Base-by-base conservation (phyloP, 2,888 invertebrate species). In the Lochmaea capreae region DNA sequence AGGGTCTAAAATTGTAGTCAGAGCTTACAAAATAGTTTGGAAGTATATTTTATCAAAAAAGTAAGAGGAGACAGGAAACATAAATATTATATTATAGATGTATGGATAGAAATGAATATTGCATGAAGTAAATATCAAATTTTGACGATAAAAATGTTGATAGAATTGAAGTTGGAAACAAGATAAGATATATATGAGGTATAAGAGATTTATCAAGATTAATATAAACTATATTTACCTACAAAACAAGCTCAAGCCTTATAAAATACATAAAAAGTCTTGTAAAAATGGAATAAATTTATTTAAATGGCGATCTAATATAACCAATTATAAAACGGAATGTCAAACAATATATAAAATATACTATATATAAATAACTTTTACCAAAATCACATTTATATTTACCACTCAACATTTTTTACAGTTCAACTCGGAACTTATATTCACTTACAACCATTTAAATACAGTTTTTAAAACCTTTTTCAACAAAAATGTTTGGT, bases 271-370 rank as follows among this genome's bases (percentile, higher is more conserved):
- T 65, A 49, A 73, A 33, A 49, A 74, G 58, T 52, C 33, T 68
- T 58, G 39, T 65, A 46, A 71, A n/a, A 52, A 42, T 46, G 58
- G 42, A 57, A 63, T 26, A 52, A 39, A 67, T 72, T 52, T 61
- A 67, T 22, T 59, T 61, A 67, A 42, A 62, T 67, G 22, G 18
- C 26, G 22, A 42, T 14, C 14, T 61, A 52, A 42, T 33, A 33
- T 52, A 69, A 43, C 8, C 39, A 59, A 18, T 39, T 59, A 16
- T 14, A 22, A 59, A 42, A 58, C 42, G 69, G 69, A 70, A 70
- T 70, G 69, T 70, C 52, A 54, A 70, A 70, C 61, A 52, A 69
- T 42, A 54, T 70, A 70, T 70, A 70, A 49, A 63, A 62, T 57
- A 67, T 67, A 58, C 42, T 39, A 62, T 42, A 43, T 39, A 62